Percentiles rank a stretch among this genome's conserved stretches.
These are phyloP conservation scores for Eudyptes chrysolophus DNA, from an alignment of 2,113 vertebrate species.

Conservation along the genomic window DNA sequence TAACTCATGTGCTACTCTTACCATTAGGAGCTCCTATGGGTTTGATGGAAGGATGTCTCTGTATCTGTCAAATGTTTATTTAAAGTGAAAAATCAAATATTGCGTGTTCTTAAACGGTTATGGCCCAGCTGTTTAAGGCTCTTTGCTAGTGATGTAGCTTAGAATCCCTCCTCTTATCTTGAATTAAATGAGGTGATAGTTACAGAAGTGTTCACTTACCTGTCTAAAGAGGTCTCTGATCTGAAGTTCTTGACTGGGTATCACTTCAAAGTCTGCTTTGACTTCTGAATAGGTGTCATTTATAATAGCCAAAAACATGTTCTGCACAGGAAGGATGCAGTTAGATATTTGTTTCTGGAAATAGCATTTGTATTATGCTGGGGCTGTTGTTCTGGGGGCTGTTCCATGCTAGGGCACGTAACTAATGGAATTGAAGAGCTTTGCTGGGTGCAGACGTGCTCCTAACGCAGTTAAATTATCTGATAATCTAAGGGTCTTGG, in stretches of 20 bases:
- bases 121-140: not conserved
- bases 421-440: not conserved
- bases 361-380: not conserved
- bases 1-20: not conserved
- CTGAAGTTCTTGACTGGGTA: conserved; percentile 41
- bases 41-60: not conserved
- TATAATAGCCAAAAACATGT: conserved; percentile 78
- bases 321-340: conserved; percentile 56
- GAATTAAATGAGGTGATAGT: not conserved
- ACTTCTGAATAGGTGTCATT: conserved; percentile 75
- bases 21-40: too few relatives aligned
- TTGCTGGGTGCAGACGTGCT: not conserved
- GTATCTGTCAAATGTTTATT: not conserved
- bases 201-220: conserved; percentile 37
- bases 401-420: too few relatives aligned
- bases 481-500: not conserved
- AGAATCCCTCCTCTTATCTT: not conserved
- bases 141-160: not conserved
- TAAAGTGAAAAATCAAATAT: not conserved
- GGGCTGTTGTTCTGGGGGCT: not conserved
- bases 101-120: not conserved
- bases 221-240: conserved; percentile 57
- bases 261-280: conserved; percentile 68
- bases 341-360: not conserved
- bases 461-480: not conserved